phyloP scores from a whole-genome alignment of 2,113 vertebrate genomes.

The Nothobranchius kuhntae region DNA sequence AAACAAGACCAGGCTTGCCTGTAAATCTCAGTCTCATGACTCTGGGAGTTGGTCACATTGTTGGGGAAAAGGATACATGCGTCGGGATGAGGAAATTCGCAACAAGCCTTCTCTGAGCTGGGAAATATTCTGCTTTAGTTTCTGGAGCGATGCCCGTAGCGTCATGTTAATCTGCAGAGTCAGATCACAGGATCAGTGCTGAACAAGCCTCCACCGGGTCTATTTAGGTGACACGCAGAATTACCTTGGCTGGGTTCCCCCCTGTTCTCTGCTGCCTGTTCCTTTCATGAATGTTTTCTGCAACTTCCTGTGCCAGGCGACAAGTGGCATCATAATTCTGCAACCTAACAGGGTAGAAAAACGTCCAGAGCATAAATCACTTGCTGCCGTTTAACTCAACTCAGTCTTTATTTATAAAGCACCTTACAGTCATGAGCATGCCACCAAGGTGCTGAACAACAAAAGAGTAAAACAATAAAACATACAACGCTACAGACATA shows the following conservation, averaged over 20 bases:
- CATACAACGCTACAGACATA: too few relatives aligned
- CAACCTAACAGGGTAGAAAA: constrained; percentile 76
- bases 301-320: constrained; percentile 88
- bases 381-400: not conserved
- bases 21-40: constrained; percentile 25
- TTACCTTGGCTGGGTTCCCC: constrained; percentile 89
- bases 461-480: too few relatives aligned
- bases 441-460: too few relatives aligned
- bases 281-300: constrained; percentile 90
- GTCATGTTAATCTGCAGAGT: constrained; percentile 86
- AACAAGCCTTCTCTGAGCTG: constrained; percentile 88
- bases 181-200: constrained; percentile 9
- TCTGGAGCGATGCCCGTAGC: constrained; percentile 87
- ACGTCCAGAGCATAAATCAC: not conserved
- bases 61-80: constrained; percentile 86
- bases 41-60: not conserved
- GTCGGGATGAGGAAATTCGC: constrained; percentile 82
- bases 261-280: constrained; percentile 87
- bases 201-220: not conserved
- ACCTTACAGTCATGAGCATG: too few relatives aligned
- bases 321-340: constrained; percentile 87
- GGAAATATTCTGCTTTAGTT: constrained; percentile 87
- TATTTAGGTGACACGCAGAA: not conserved
- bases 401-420: too few relatives aligned
- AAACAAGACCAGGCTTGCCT: not conserved